A percentile compares a stretch with the other conserved stretches of the same genome.
Conservation (phyloP, 2,797 vertebrate species). For the Coilia nasus region DNA sequence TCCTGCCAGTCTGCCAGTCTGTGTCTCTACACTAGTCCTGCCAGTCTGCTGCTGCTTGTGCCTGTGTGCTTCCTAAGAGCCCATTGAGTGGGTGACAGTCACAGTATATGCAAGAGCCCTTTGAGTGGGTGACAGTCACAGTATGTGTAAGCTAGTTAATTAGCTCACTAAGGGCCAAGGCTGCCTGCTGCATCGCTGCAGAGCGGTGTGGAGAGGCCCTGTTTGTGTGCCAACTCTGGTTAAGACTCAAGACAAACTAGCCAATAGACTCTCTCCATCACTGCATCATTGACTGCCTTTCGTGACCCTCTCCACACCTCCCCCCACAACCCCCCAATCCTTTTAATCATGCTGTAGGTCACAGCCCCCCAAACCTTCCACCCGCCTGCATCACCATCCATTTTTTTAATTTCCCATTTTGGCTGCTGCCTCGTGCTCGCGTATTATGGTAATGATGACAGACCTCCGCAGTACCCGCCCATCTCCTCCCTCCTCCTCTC, state of each 20-base stretch:
- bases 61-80: no score
- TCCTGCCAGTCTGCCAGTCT: no score
- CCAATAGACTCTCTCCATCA: not conserved
- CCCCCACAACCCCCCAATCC: not conserved
- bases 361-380: not conserved
- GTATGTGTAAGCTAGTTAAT: no score
- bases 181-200: no score
- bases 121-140: no score
- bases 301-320: not conserved
- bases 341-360: not conserved
- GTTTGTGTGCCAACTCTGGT: not conserved
- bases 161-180: no score
- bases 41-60: no score
- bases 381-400: constrained; percentile 46
- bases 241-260: not conserved
- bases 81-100: no score
- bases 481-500: not conserved
- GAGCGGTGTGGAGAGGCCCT: no score
- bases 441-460: not conserved
- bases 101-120: no score
- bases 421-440: constrained; percentile 50
- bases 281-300: not conserved
- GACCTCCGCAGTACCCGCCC: not conserved
- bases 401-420: constrained; percentile 35
- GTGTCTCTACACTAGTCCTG: no score